Base-by-base conservation (phyloP, 2,797 vertebrate genomes). In the Malurus splendens region DNA sequence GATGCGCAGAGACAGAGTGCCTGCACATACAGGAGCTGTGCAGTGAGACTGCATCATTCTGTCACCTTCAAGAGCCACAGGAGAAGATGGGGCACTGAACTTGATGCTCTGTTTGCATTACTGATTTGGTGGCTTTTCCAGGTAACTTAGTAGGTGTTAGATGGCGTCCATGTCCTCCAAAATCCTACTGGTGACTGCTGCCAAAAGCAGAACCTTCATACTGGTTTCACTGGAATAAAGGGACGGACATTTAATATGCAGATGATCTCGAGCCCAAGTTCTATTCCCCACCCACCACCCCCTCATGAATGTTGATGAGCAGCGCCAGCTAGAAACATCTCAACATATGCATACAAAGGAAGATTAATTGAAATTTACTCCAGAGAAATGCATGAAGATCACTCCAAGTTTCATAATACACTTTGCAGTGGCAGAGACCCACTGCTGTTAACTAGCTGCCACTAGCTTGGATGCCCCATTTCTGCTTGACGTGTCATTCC, bases 241-340 rank as follows among this genome's bases (percentile, higher is more conserved):
- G 22, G 8, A 33, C 30, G 22, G 8, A 36, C 30, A 30, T 7
- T 51, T 67, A 52, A 68, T 41, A 61, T 1, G 3, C 2, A 38
- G 9, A 56, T 6, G 4, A 76, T 6, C 10, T 3, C 36, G 7
- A 80, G 30, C 19, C 16, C 12, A 9, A 32, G 4, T n/a, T 67
- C 17, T 25, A 27, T 18, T 51, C 15, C 16, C 1, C 7, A 10
- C 2, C 3, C 5, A 3, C 19, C 18, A 44, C 12, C 44, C 12
- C 44, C 44, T 7, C 44, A 15, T 2, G 12, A 48, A 44, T 0
- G 9, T 0, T 28, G 33, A 52, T 33, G 22, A 74, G 24, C 2
- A 3, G 10, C 11, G 20, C 19, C n/a, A n/a, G 24, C 51, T 25
- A 62, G 12, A 89, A 82, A 59, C 24, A 59, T 7, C 18, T 62